Base-by-base conservation (phyloP, 2,113 vertebrate genomes). In the Uria aalge region DNA sequence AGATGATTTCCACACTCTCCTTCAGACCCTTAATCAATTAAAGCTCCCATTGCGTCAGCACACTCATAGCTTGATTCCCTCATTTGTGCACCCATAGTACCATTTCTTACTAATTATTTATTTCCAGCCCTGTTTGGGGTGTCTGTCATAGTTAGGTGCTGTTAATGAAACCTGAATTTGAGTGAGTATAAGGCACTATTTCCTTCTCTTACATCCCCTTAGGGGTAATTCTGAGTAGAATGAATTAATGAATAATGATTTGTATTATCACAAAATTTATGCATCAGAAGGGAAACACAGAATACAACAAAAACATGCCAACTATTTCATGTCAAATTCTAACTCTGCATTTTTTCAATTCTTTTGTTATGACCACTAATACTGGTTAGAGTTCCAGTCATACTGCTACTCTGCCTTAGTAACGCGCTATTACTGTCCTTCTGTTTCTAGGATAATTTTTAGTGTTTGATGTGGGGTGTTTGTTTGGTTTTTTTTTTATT, bases 391-490 rank as follows among this genome's bases (percentile, higher is more conserved):
- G 15, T 53, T 67, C 12, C 34, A 92, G 6, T 55, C 53, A 41
- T 24, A 52, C 11, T 13, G 11, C 43, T 41, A 55, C 18, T 41
- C 93, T 59, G 8, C 16, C 48, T 67, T 56, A 38, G 17, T 32
- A 86, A 59, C 24, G 52, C 4, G 20, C 76, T 72, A 62, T 48
- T 63, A 59, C 71, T 64, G 30, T 22, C 8, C 3, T 72, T 75
- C 32, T 19, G 56, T 63, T 77, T 68, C 64, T 56, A 50, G 4
- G 64, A 53, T 52, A 50, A 45, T 16, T 69, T 74, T 85, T 79
- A 64, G 3, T 32, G 8, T 10, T 47, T 53, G 9, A 41, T 17
- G 2, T 9, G 1, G 18, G 3, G 18, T 9, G 1, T 12, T 36
- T n/a, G 5, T 27, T 52, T 68, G 4, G 14, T 40, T 19, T 27